phyloP scores from a whole-genome alignment of 2,888 invertebrate genomes.

The Nymphalis polychloros region DNA sequence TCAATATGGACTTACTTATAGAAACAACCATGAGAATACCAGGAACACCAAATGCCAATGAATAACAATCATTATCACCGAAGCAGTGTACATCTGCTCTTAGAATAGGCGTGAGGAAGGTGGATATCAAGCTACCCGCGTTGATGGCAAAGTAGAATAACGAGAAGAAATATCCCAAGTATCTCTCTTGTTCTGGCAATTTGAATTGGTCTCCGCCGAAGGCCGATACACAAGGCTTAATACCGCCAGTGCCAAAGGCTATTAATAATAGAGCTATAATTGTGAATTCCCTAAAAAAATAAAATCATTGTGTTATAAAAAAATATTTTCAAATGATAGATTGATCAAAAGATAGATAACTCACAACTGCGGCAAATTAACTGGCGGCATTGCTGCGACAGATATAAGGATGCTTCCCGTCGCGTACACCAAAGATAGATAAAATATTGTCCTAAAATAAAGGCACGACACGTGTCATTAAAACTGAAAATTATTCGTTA shows the following conservation, averaged over 20 bases:
- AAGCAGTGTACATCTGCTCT: constrained; percentile 90
- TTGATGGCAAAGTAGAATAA: constrained; percentile 97
- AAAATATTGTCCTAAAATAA: constrained; percentile 88
- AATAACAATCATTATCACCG: constrained; percentile 88
- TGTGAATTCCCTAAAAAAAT: constrained; percentile 81
- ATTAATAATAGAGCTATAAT: constrained; percentile 87
- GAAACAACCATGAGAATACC: constrained; percentile 92
- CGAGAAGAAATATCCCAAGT: constrained; percentile 93
- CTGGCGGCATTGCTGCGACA: constrained; percentile 83
- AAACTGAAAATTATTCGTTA: background rate
- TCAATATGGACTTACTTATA: constrained; percentile 82
- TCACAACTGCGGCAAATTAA: constrained; percentile 83
- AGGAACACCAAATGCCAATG: constrained; percentile 94
- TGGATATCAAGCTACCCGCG: constrained; percentile 93
- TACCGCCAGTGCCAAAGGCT: constrained; percentile 95
- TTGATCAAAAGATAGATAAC: constrained; percentile 38
- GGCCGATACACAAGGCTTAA: constrained; percentile 97
- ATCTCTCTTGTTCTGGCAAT: constrained; percentile 88
- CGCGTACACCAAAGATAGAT: constrained; percentile 93
- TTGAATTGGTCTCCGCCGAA: constrained; percentile 98
- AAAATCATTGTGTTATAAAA: background rate
- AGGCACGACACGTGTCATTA: background rate
- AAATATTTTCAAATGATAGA: too few relatives aligned
- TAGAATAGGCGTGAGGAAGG: constrained; percentile 92
- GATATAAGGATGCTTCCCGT: constrained; percentile 91